Base-by-base conservation (phyloP, 2,888 invertebrate species). In the Brachypalpus laphriformis region DNA sequence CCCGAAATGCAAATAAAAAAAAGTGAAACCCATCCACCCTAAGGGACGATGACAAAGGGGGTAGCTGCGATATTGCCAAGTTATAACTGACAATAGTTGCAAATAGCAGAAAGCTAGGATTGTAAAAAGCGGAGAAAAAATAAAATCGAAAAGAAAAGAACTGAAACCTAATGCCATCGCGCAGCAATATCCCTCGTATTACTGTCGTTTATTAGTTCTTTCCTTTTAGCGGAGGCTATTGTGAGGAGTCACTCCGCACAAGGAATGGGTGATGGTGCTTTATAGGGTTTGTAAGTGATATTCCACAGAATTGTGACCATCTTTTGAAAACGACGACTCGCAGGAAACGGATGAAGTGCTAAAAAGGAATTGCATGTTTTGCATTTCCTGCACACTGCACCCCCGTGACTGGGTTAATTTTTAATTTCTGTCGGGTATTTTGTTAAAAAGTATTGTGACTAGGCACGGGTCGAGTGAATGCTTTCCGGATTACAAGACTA, bases 151-250 rank as follows among this genome's bases (percentile, higher is more conserved):
- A 57, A 40, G 37, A 68, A 72, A 61, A 59, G 65, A 54, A 82
- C 71, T 82, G 34, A 65, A 82, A 82, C 77, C 66, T 77, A 82
- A 77, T 82, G 77, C 65, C 71, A 66, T 82, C 65, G 83, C 74
- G 63, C 68, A 78, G 78, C 83, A 78, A 83, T 83, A 83, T 78
- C 74, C 74, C 74, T 83, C 83, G 68, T 78, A 78, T 83, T 74
- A 78, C 83, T 78, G 78, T 83, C 83, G 83, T 83, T 83, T 83
- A 83, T 83, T 83, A 83, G 83, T 83, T 78, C 78, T 77, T 83
- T 63, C 78, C 57, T 78, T 78, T 78, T 70, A 83, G 78, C 74
- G 34, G 78, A 37, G 49, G 56, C 78, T 57, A 83, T 83, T 83
- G 83, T 83, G 25, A 66, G 59, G 47, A 77, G 68, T 47, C 59